These are phyloP conservation scores for Heliconius himera DNA, from an alignment of 1,140 invertebrate genomes.

Conservation along the genomic window DNA sequence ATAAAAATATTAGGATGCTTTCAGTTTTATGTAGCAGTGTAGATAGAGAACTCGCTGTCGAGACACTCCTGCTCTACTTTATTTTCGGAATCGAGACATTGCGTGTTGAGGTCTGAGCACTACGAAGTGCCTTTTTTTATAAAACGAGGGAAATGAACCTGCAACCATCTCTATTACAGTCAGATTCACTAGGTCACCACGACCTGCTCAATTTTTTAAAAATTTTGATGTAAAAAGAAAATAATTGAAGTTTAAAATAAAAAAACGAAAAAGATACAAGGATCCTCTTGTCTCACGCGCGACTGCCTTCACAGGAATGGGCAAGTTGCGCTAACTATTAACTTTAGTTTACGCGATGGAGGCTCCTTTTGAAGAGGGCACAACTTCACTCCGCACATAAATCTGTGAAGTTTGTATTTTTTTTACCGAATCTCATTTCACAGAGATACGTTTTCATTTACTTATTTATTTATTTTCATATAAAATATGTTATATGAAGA, in stretches of 20 bases:
- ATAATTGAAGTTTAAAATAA: background rate
- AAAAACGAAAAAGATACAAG: background rate
- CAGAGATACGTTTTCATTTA: background rate
- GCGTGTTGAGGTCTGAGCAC: too few species aligned
- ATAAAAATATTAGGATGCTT: too few species aligned
- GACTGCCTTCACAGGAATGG: background rate
- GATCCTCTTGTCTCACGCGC: constrained; percentile 1
- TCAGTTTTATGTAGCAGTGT: too few species aligned
- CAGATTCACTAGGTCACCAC: background rate
- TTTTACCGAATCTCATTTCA: background rate
- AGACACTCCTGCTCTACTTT: too few species aligned
- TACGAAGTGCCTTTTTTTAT: too few species aligned
- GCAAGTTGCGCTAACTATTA: constrained; percentile 10
- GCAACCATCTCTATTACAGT: too few species aligned
- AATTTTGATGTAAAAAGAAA: background rate
- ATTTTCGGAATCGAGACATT: too few species aligned
- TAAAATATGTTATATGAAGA: too few species aligned
- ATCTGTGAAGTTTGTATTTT: constrained; percentile 8
- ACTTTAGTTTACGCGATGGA: constrained; percentile 11
- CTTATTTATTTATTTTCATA: too few species aligned
- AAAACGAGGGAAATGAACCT: background rate
- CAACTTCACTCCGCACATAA: background rate
- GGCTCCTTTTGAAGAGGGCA: background rate
- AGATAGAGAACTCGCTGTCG: too few species aligned
- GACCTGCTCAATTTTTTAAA: background rate